These are phyloP conservation scores for Melanostigma gelatinosum DNA, from an alignment of 2,113 vertebrate genomes.

Conservation along the genomic window DNA sequence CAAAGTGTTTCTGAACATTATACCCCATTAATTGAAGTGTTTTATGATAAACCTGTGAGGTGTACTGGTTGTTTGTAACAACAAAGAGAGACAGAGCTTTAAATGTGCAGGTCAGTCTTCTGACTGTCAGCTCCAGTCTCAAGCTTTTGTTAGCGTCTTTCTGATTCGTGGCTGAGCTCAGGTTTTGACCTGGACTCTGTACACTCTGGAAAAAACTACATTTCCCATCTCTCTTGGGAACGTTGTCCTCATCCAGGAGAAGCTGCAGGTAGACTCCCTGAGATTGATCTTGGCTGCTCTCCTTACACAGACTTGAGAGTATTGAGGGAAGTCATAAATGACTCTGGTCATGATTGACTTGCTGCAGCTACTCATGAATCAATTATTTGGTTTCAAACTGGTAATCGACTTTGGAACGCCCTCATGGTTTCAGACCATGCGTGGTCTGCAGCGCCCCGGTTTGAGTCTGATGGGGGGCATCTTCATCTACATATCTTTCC, in stretches of 20 bases:
- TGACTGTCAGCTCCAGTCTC: not conserved
- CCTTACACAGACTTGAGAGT: not conserved
- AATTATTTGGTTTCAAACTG: not conserved
- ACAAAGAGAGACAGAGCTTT: not conserved
- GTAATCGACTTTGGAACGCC: too few species aligned
- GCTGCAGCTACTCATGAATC: not conserved
- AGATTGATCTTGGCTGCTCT: not conserved
- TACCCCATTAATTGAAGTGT: too few species aligned
- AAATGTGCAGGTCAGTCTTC: not conserved
- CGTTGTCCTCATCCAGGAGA: not conserved
- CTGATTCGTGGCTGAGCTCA: not conserved
- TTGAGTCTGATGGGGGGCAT: not conserved
- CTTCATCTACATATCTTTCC: not conserved
- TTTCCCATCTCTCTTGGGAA: constrained; percentile 16
- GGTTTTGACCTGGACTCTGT: not conserved
- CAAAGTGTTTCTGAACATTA: not conserved
- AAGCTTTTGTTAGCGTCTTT: not conserved
- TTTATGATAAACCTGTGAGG: not conserved
- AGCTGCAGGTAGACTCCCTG: not conserved
- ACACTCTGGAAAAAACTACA: not conserved
- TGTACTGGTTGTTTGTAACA: not conserved
- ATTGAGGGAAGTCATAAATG: not conserved
- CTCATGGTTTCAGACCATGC: not conserved
- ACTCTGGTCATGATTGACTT: not conserved
- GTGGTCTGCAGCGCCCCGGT: not conserved